These are phyloP conservation scores for Halcyon badia DNA, from an alignment of 2,797 vertebrate species.

Conservation along the genomic window DNA sequence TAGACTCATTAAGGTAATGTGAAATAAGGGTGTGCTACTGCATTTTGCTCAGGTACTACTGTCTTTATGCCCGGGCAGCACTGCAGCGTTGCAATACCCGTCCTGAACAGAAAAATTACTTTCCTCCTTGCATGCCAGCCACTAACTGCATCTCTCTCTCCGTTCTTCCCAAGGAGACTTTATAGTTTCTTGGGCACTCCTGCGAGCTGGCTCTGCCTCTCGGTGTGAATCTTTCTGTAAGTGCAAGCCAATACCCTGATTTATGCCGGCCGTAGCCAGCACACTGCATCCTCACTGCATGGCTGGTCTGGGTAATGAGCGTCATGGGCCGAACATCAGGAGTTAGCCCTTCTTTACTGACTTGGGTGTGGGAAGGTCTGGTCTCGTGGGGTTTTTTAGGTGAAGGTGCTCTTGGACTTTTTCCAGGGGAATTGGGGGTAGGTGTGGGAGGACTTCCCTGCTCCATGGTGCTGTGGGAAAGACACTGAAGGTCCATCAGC, in stretches of 20 bases:
- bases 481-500: not conserved
- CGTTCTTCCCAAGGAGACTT: fast-evolving
- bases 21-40: not conserved
- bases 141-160: not conserved
- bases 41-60: not conserved
- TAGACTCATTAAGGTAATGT: not conserved
- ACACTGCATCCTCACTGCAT: not conserved
- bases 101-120: not conserved
- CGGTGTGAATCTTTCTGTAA: not conserved
- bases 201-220: not conserved
- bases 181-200: not conserved
- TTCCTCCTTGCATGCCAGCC: not conserved
- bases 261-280: fast-evolving
- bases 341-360: not conserved
- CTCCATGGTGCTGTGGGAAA: not conserved
- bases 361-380: not conserved
- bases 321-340: fast-evolving
- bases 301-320: not conserved
- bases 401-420: not conserved
- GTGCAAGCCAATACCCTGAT: not conserved
- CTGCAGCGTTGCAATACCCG: not conserved
- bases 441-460: not conserved
- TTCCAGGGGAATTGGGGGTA: not conserved
- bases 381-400: fast-evolving
- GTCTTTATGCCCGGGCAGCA: not conserved